Evolutionary conservation across 2,888 invertebrate genomes (phyloP), one percentile per base, ranked within the genome.

Genomic region (Agrypnus murinus): DNA sequence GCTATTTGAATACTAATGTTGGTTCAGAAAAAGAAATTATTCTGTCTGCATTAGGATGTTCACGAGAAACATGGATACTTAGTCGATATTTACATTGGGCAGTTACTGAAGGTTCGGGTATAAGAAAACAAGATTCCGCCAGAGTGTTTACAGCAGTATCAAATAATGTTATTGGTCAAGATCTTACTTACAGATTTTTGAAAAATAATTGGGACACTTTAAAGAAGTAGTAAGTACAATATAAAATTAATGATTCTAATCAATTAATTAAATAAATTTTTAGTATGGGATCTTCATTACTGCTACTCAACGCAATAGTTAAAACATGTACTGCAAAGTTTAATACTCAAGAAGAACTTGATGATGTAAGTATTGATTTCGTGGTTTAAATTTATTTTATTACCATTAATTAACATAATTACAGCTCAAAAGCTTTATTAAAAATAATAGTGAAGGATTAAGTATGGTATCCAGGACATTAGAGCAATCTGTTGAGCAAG

Each of bases 11-110:
- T 2, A 91, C 94, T 1, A 92, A 92, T 74, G 92, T 95, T 0
- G 95, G 95, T 0, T 92, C 93, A 0, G 97, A 97, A 83, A 91
- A 95, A 77, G 93, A 93, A 75, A 87, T 92, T 7, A 86, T 97
- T 7, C 87, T 97, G 10, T 89, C 88, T 5, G 92, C 95, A 0
- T 86, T 98, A 10, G 94, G 95, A 0, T 97, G 97, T 80, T 92
- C 94, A 0, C 87, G 92, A 67, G 92, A 96, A 75, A 91, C 93
- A 0, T 96, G 96, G 92, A 87, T 97, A 45, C 86, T 98, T 4
- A 90, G 89, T 80, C 88, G 92, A 89, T 96, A 93, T 81, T 85
- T 96, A 71, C 91, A 93, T 66, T 89, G 93, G 85, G 89, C 94
- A 0, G 85, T 94, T 15, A 89, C 90, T 1, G 91, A 92, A 53